A percentile compares a stretch with the other conserved stretches of the same genome.
Evolutionary conservation across 2,888 invertebrate species (phyloP).

Genomic region (Sipha maydis): DNA sequence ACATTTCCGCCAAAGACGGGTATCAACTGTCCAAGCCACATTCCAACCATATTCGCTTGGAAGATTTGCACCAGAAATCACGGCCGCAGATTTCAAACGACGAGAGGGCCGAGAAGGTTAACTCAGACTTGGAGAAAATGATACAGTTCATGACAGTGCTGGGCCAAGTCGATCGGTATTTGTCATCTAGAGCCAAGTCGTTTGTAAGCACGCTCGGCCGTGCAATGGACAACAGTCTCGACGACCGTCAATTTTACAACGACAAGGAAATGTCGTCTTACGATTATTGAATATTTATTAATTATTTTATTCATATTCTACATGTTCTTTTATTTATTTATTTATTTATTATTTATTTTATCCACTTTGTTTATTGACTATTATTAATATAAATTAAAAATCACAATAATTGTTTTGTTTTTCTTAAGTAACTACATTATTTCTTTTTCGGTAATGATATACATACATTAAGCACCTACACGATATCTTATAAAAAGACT

Average conservation of each 20-base stretch:
- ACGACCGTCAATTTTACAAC: constrained; percentile 14
- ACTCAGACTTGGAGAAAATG: constrained; percentile 47
- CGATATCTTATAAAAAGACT: too few relatives aligned
- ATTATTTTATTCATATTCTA: background rate
- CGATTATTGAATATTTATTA: constrained; percentile 18
- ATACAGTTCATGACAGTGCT: constrained; percentile 51
- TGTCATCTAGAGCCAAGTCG: constrained; percentile 48
- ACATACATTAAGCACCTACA: too few relatives aligned
- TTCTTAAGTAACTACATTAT: background rate
- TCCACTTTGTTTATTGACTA: background rate
- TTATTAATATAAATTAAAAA: constrained; percentile 12
- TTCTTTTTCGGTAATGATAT: background rate
- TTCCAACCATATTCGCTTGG: background rate
- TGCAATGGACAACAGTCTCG: constrained; percentile 40
- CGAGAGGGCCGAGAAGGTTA: constrained; percentile 45
- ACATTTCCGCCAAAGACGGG: background rate
- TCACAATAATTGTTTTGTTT: background rate
- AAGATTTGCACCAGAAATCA: constrained; percentile 9
- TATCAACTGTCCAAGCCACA: background rate
- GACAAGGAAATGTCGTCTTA: constrained; percentile 11
- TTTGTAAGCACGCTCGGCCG: constrained; percentile 43
- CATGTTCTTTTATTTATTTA: background rate
- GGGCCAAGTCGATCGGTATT: constrained; percentile 47
- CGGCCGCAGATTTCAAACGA: background rate
- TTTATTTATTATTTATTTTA: background rate